phyloP scores from a whole-genome alignment of 2,888 invertebrate species.

The Eupelmus urozonus region DNA sequence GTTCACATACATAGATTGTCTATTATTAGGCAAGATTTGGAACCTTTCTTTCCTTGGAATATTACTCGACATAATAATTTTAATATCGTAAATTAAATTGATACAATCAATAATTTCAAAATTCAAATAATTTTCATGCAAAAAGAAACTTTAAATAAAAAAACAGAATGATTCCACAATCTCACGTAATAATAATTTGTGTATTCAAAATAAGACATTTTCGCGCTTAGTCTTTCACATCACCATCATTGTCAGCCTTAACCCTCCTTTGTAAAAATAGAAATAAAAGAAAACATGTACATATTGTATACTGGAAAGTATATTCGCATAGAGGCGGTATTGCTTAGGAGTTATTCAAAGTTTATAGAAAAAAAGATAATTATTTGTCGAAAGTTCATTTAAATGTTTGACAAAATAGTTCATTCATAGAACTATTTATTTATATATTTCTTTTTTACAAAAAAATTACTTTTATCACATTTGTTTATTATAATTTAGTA shows the following conservation, averaged over 20 bases:
- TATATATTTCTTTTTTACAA: background rate
- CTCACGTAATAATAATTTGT: slow-evolving; percentile 10
- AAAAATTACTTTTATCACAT: slow-evolving; percentile 21
- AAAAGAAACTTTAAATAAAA: background rate
- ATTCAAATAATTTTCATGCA: background rate
- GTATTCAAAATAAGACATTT: background rate
- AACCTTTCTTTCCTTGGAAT: background rate
- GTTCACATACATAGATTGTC: background rate
- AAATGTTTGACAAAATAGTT: background rate
- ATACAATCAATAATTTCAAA: background rate
- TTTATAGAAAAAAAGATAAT: background rate
- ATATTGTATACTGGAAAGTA: slow-evolving; percentile 25
- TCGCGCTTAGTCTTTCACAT: slow-evolving; percentile 31
- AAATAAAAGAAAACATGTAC: slow-evolving; percentile 36
- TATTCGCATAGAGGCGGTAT: background rate
- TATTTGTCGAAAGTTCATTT: slow-evolving; percentile 18
- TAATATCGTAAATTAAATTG: background rate
- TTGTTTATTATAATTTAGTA: background rate
- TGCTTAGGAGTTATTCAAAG: background rate
- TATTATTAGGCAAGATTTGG: slow-evolving; percentile 20
- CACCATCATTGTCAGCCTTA: slow-evolving; percentile 56
- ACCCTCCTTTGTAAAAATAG: slow-evolving; percentile 55
- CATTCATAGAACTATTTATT: background rate
- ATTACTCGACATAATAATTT: background rate
- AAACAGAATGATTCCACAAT: background rate